Evolutionary conservation across 2,888 invertebrate species (phyloP), one percentile per base, ranked within the genome.

Genomic region (Drosophila leonis): DNA sequence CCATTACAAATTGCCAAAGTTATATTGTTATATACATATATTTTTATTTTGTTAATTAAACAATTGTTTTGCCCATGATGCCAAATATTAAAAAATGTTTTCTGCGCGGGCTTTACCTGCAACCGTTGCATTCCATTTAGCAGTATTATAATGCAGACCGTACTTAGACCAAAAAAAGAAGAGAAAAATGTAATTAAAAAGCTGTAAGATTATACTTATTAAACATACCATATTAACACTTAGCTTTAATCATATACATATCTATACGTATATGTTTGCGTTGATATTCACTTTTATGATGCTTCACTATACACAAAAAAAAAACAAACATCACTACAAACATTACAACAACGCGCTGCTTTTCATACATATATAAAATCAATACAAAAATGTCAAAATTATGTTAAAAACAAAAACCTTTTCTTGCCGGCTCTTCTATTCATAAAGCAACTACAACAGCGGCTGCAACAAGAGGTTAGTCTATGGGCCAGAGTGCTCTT

Each of bases 401-500:
- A 66, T 54, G 65, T 54, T 66, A 31, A 59, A 63, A 57, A n/a
- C 37, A 81, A 75, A 74, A 74, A 72, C 65, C 74, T 86, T 83
- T 83, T 79, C 82, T 88, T 88, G 84, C 84, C 87, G 83, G 73
- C 78, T 67, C 89, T 83, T 86, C 87, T 68, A 81, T 84, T 65
- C 88, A 77, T 89, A 81, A 87, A 85, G 87, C 89, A 89, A 79
- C 89, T 85, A 62, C 84, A 85, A 75, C 84, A 85, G 71, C 89
- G 84, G 84, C 84, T 85, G 84, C 89, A 85, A 89, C 89, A 85
- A 89, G 84, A 85, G 84, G 84, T 85, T 85, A 85, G 84, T 85
- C 65, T 63, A 80, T 44, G 80, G 75, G 80, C 61, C 65, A 48
- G 13, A 60, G 37, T 41, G 66, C 79, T 69, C 65, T 65, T 55